Percentiles rank a stretch among this genome's conserved stretches.
Evolutionary conservation across 2,888 invertebrate species (phyloP).

Genomic region (Glyphotaelius pellucidus): DNA sequence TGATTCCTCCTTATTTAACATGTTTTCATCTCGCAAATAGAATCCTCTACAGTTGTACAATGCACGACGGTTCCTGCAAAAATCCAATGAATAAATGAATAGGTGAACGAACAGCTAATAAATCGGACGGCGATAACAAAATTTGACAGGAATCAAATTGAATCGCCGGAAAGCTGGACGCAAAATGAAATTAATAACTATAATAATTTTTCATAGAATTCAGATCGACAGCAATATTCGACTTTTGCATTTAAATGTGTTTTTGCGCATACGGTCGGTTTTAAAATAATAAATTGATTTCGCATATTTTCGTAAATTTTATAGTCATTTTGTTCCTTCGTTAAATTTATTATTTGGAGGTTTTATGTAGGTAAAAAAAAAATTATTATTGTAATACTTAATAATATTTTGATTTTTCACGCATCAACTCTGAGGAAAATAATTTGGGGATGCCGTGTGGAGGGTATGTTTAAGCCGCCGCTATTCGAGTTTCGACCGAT

Average conservation of each 20-base stretch:
- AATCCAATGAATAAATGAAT: slow-evolving; percentile 61
- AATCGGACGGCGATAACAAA: slow-evolving; percentile 57
- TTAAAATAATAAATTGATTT: background rate
- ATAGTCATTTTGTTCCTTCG: background rate
- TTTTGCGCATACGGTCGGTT: background rate
- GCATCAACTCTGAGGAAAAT: too few species aligned
- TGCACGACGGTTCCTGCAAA: slow-evolving; percentile 8
- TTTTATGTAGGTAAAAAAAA: too few species aligned
- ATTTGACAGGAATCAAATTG: slow-evolving; percentile 59
- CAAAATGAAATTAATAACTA: slow-evolving; percentile 56
- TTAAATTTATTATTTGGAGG: too few species aligned
- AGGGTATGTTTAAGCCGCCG: too few species aligned
- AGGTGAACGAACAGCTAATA: slow-evolving; percentile 54
- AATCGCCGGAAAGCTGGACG: slow-evolving; percentile 45
- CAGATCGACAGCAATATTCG: background rate
- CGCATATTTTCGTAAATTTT: background rate
- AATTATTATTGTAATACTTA: too few species aligned
- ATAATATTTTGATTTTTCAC: too few species aligned
- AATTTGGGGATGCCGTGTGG: too few species aligned
- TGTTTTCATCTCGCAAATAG: background rate
- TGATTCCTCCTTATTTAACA: too few species aligned
- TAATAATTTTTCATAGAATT: slow-evolving; percentile 52
- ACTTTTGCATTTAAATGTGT: background rate
- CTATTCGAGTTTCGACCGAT: too few species aligned
- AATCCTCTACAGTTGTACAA: background rate